Evolutionary conservation across 2,888 invertebrate species (phyloP).

Genomic region (Drosophila antonietae): DNA sequence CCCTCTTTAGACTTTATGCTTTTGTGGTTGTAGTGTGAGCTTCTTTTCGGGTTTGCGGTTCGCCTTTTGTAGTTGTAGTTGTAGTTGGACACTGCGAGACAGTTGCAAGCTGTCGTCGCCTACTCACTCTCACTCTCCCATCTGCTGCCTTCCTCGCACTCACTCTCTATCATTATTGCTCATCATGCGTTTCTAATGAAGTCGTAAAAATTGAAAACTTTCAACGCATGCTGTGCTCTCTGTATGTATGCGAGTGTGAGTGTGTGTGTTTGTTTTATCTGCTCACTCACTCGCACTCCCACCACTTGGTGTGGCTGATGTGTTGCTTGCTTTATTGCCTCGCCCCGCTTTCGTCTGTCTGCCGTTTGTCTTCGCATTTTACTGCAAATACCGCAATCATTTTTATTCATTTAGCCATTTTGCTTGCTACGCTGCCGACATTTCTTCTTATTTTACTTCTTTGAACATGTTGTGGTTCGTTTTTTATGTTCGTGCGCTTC

Average conservation of each 20-base stretch:
- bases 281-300: background rate
- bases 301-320: constrained; percentile 41
- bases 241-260: background rate
- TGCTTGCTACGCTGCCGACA: constrained; percentile 36
- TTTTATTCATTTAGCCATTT: constrained; percentile 63
- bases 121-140: background rate
- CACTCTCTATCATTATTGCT: constrained; percentile 69
- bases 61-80: constrained; percentile 16
- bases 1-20: constrained; percentile 20
- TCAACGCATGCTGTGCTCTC: constrained; percentile 56
- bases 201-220: constrained; percentile 79
- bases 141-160: background rate
- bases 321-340: constrained; percentile 53
- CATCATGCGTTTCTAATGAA: constrained; percentile 81
- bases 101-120: constrained; percentile 44
- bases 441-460: constrained; percentile 3
- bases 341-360: constrained; percentile 33
- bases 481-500: constrained; percentile 11
- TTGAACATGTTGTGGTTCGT: background rate
- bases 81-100: constrained; percentile 33
- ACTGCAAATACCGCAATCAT: constrained; percentile 53
- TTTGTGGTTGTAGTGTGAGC: constrained; percentile 21
- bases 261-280: constrained; percentile 23
- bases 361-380: constrained; percentile 22
- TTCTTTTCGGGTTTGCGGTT: constrained; percentile 33